Percentiles rank a stretch among this genome's conserved stretches.
Evolutionary conservation across 2,113 vertebrate genomes (phyloP).

Genomic region (Platichthys stellatus): DNA sequence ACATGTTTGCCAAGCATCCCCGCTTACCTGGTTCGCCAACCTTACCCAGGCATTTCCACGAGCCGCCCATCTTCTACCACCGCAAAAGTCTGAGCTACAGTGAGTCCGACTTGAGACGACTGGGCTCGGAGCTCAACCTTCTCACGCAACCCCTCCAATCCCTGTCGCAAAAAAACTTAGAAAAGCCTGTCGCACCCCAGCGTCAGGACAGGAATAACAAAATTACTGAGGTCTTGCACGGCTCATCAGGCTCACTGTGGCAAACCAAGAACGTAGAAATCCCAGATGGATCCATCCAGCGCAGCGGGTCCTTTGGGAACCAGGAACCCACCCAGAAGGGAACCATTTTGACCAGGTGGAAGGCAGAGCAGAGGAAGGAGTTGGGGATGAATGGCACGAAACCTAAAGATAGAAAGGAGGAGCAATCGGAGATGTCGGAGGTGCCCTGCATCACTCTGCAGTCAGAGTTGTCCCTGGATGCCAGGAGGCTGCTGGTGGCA

Average conservation of each 20-base stretch:
- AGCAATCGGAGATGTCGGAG: slow-evolving; percentile 66
- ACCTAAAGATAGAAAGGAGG: slow-evolving; percentile 19
- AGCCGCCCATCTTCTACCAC: slow-evolving; percentile 83
- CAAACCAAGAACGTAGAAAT: slow-evolving; percentile 77
- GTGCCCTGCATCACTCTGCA: slow-evolving; percentile 86
- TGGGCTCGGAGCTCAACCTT: slow-evolving; percentile 83
- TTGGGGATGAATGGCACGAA: slow-evolving; percentile 26
- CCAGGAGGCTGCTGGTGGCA: slow-evolving; percentile 87
- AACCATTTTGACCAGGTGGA: slow-evolving; percentile 60
- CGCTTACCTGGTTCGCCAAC: slow-evolving; percentile 72
- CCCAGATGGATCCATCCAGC: slow-evolving; percentile 75
- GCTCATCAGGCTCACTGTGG: slow-evolving; percentile 83
- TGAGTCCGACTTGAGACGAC: slow-evolving; percentile 89
- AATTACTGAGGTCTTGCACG: slow-evolving; percentile 57
- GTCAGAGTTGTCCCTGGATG: slow-evolving; percentile 86
- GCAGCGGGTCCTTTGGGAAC: slow-evolving; percentile 81
- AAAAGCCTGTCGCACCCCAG: slow-evolving; percentile 28
- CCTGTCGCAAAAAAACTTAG: slow-evolving; percentile 69
- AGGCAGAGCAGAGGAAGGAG: slow-evolving; percentile 47
- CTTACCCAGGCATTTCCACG: slow-evolving; percentile 81
- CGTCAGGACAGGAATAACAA: slow-evolving; percentile 45
- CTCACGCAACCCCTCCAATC: slow-evolving; percentile 79
- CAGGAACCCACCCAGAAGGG: slow-evolving; percentile 11
- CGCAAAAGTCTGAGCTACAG: slow-evolving; percentile 93
- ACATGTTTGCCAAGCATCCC: slow-evolving; percentile 71